phyloP scores from a whole-genome alignment of 2,113 vertebrate species.

The Pardalotus punctatus region DNA sequence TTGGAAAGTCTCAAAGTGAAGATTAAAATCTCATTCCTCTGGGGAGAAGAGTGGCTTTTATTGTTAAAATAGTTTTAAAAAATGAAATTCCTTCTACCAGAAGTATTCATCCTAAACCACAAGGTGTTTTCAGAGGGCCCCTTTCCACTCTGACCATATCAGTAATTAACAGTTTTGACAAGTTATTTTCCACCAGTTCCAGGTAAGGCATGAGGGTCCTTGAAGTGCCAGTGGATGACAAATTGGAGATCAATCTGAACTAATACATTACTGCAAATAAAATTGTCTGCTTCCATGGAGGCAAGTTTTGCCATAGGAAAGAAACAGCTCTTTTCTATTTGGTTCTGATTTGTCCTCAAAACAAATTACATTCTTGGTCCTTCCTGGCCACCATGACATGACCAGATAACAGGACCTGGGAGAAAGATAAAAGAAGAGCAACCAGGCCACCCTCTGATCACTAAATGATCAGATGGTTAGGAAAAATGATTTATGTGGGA shows the following conservation, averaged over 20 bases:
- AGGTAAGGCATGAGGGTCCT: background rate
- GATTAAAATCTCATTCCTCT: background rate
- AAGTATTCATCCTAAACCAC: background rate
- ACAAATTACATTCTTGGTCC: background rate
- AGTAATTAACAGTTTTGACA: slow-evolving; percentile 2
- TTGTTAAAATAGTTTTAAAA: background rate
- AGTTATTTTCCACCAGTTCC: background rate
- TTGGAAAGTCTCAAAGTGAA: background rate
- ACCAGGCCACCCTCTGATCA: background rate
- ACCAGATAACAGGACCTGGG: background rate
- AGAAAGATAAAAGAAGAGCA: background rate
- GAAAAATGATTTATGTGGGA: slow-evolving; percentile 48
- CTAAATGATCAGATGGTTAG: slow-evolving; percentile 2
- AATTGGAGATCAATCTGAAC: background rate
- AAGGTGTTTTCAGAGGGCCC: background rate
- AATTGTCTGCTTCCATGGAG: background rate
- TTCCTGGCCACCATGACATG: background rate
- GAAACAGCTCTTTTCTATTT: background rate
- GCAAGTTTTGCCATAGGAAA: background rate
- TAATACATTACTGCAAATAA: background rate
- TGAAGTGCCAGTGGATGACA: background rate
- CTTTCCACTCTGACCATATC: background rate
- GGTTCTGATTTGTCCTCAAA: background rate
- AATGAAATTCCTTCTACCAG: background rate
- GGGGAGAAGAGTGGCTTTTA: background rate